Evolutionary conservation across 2,888 invertebrate genomes (phyloP).

Genomic region (Drosophila kokeensis): DNA sequence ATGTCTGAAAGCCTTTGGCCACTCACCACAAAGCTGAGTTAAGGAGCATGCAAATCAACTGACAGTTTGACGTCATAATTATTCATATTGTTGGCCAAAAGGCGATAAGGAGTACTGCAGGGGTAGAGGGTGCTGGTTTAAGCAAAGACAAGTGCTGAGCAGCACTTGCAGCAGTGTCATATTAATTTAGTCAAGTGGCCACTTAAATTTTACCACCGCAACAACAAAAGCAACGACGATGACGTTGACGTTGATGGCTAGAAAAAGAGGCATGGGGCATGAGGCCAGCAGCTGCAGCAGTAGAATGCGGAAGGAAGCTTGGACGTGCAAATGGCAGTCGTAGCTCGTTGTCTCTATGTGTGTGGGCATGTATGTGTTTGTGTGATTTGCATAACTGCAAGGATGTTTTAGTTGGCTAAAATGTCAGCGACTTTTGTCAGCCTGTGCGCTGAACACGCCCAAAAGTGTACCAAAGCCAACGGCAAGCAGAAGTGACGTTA

Average conservation of each 20-base stretch:
- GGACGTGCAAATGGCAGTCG: constrained; percentile 67
- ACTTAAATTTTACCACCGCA: constrained; percentile 74
- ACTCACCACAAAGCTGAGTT: constrained; percentile 26
- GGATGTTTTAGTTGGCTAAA: constrained; percentile 67
- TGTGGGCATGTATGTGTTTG: constrained; percentile 2
- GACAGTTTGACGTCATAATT: constrained; percentile 69
- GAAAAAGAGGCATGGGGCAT: not conserved
- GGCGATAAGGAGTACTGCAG: constrained; percentile 24
- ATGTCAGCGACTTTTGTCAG: constrained; percentile 63
- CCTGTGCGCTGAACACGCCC: constrained; percentile 15
- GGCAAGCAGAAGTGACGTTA: constrained; percentile 19
- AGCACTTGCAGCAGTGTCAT: constrained; percentile 75
- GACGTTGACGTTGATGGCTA: constrained; percentile 28
- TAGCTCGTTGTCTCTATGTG: constrained; percentile 17
- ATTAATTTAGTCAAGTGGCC: constrained; percentile 80
- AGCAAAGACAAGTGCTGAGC: constrained; percentile 62
- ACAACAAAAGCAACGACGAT: constrained; percentile 38
- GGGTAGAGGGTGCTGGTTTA: constrained; percentile 1
- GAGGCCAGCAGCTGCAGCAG: constrained; percentile 1
- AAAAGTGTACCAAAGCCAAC: constrained; percentile 29
- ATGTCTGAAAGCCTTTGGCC: constrained; percentile 37
- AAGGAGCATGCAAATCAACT: constrained; percentile 70
- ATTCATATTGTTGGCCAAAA: constrained; percentile 72
- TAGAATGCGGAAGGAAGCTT: constrained; percentile 24
- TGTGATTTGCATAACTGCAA: constrained; percentile 73